These are phyloP conservation scores for Odocoileus hemionus DNA, from an alignment of 2,113 vertebrate species.

Conservation along the genomic window DNA sequence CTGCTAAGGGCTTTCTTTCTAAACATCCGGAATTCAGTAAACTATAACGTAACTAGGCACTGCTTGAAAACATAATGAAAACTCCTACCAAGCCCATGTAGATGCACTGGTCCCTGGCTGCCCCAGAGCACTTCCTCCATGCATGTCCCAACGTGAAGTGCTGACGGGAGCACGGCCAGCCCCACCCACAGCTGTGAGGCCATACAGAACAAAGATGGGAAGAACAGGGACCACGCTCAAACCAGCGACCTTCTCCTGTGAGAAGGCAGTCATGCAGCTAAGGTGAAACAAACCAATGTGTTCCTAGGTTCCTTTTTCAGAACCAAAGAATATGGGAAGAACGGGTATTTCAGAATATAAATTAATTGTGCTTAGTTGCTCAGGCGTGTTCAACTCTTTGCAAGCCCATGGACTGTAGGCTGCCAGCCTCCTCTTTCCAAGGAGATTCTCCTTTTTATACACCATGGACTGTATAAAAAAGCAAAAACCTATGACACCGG, in stretches of 20 bases:
- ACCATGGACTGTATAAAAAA: neutral
- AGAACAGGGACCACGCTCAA: neutral
- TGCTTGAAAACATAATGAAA: neutral
- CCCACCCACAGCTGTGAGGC: accelerated
- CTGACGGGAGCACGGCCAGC: neutral
- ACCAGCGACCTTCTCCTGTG: neutral
- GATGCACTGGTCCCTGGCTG: neutral
- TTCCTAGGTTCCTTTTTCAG: neutral
- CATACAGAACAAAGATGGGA: accelerated
- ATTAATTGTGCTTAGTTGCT: neutral
- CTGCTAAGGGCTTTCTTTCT: neutral
- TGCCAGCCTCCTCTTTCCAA: neutral
- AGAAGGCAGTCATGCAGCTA: neutral
- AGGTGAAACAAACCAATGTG: neutral
- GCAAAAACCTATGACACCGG: neutral
- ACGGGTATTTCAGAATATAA: neutral
- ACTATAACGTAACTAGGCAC: neutral
- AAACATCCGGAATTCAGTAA: neutral
- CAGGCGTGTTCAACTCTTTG: neutral
- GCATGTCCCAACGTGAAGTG: too few relatives aligned
- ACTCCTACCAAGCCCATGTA: neutral
- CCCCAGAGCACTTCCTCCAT: neutral
- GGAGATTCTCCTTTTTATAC: neutral
- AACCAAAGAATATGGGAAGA: neutral
- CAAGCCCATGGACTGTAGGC: neutral